Conservation (phyloP, 2,888 invertebrate genomes). For the Scaptomyza tumidula region DNA sequence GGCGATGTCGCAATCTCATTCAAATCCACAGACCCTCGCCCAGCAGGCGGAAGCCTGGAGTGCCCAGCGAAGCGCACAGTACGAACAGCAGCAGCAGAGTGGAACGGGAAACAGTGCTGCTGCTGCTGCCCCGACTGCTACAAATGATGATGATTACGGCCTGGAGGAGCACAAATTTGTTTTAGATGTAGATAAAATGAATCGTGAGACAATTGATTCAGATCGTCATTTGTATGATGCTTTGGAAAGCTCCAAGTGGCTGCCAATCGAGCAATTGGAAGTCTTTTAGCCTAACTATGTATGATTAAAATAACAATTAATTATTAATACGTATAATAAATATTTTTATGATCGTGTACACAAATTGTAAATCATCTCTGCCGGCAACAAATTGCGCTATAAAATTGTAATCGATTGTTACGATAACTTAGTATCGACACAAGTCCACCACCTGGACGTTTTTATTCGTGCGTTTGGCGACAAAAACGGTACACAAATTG, state of each 20-base stretch:
- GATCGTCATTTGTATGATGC: constrained; percentile 92
- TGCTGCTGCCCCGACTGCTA: constrained; percentile 71
- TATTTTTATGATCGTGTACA: not conserved
- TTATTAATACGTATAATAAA: not conserved
- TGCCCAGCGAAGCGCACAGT: constrained; percentile 85
- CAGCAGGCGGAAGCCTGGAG: constrained; percentile 85
- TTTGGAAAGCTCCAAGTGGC: constrained; percentile 93
- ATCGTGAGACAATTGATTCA: constrained; percentile 90
- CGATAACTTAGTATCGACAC: constrained; percentile 6
- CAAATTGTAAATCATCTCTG: not conserved
- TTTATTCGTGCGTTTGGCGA: constrained; percentile 28
- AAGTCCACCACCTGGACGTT: constrained; percentile 29
- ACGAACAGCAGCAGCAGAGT: constrained; percentile 67
- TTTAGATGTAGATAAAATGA: constrained; percentile 90
- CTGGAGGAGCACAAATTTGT: constrained; percentile 92
- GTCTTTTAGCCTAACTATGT: constrained; percentile 84
- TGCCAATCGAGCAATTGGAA: constrained; percentile 91
- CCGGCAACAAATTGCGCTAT: not conserved
- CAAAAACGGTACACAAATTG: constrained; percentile 30
- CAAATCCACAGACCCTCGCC: constrained; percentile 82
- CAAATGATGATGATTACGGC: constrained; percentile 88
- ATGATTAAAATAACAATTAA: not conserved
- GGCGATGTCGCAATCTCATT: constrained; percentile 82
- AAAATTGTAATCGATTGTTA: not conserved
- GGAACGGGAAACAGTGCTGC: constrained; percentile 79